Evolutionary conservation across 1,140 invertebrate species (phyloP).

Genomic region (Phthorimaea operculella): DNA sequence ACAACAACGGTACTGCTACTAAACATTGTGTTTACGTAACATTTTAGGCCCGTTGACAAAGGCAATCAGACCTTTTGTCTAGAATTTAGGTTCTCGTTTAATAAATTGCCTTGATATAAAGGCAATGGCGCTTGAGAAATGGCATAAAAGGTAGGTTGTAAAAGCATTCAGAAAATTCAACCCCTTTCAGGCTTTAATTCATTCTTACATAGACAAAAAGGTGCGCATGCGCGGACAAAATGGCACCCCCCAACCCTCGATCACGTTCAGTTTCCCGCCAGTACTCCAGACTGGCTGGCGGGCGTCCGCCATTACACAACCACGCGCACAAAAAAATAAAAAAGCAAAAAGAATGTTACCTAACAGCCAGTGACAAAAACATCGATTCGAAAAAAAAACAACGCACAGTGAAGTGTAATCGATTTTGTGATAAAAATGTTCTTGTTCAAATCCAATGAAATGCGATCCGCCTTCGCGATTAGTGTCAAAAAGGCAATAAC

Average conservation of each 20-base stretch:
- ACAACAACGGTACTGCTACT: too few relatives aligned
- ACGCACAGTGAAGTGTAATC: constrained; percentile 8
- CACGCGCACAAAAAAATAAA: constrained; percentile 12
- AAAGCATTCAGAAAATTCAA: too few relatives aligned
- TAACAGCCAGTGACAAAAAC: constrained; percentile 10
- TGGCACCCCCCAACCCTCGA: constrained; percentile 23
- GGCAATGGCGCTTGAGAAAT: too few relatives aligned
- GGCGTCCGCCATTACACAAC: constrained; percentile 19
- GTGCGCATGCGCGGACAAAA: constrained; percentile 36
- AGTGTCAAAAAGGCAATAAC: constrained; percentile 18
- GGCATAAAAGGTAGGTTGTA: too few relatives aligned
- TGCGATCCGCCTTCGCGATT: constrained; percentile 11
- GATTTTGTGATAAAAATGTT: constrained; percentile 21
- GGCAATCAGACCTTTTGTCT: too few relatives aligned
- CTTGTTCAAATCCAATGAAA: constrained; percentile 25
- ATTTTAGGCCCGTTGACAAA: too few relatives aligned
- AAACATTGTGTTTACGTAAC: too few relatives aligned
- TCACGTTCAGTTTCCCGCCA: constrained; percentile 43
- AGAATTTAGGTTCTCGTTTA: too few relatives aligned
- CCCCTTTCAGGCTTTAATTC: too few relatives aligned
- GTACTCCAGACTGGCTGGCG: constrained; percentile 26
- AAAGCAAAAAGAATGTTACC: constrained; percentile 17
- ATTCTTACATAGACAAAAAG: neutral
- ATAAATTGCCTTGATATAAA: too few relatives aligned
- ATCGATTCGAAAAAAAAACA: neutral